Percentiles rank a stretch among this genome's conserved stretches.
Evolutionary conservation across 2,797 vertebrate genomes (phyloP).

Genomic region (Hypotaenidia okinawae): DNA sequence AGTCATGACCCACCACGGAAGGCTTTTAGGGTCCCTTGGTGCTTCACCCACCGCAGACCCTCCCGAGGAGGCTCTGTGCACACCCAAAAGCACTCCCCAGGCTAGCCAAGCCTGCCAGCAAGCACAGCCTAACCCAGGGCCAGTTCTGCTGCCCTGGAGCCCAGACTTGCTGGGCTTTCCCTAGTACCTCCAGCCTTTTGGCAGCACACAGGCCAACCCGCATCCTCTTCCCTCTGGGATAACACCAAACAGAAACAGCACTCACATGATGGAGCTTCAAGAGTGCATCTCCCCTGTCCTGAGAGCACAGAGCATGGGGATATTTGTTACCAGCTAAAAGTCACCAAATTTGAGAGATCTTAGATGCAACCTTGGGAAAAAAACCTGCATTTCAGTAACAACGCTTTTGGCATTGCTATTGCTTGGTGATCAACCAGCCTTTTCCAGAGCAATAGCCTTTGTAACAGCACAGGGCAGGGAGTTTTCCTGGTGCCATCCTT

Average conservation of each 20-base stretch:
- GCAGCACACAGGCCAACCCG: rapidly evolving
- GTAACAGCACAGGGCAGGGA: not conserved
- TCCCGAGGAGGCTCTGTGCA: not conserved
- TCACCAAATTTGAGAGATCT: not conserved
- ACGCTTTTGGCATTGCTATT: not conserved
- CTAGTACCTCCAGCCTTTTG: not conserved
- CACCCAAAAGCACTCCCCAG: no score
- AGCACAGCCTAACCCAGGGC: not conserved
- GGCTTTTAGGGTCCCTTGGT: no score
- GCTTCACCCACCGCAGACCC: no score
- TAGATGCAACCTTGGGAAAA: not conserved
- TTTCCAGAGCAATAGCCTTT: not conserved
- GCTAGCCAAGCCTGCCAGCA: not conserved
- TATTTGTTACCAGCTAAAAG: not conserved
- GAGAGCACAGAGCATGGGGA: not conserved
- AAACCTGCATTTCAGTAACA: not conserved
- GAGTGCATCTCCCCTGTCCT: rapidly evolving
- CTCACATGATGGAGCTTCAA: rapidly evolving
- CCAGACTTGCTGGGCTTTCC: not conserved
- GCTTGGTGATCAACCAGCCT: not conserved
- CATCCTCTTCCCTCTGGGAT: no score
- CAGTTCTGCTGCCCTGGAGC: rapidly evolving
- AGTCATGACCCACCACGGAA: rapidly evolving
- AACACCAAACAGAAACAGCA: rapidly evolving
- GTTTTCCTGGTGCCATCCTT: not conserved